Percentiles rank a stretch among this genome's conserved stretches.
phyloP scores from a whole-genome alignment of 2,888 invertebrate species.

The Stenchaetothrips biformis region DNA sequence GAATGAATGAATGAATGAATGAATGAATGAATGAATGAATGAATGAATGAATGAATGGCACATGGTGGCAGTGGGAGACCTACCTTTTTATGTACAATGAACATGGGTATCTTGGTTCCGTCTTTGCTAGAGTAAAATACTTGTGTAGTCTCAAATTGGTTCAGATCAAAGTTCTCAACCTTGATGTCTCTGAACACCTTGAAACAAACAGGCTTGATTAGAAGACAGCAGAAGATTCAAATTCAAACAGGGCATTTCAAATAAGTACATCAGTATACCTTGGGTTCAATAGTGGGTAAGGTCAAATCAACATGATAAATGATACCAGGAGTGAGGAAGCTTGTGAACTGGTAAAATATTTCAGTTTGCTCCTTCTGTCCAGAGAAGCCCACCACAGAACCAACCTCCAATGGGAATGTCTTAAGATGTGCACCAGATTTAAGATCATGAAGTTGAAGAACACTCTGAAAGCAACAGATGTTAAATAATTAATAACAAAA shows the following conservation, averaged over 20 bases:
- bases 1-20: too few species aligned
- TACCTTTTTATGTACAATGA: constrained; percentile 78
- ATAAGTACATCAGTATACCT: constrained; percentile 46
- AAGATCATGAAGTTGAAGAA: constrained; percentile 74
- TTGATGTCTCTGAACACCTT: constrained; percentile 80
- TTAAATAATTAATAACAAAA: background rate
- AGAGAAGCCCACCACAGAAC: constrained; percentile 77
- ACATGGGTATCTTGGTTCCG: constrained; percentile 93
- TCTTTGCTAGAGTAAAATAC: constrained; percentile 91
- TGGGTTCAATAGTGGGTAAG: constrained; percentile 57
- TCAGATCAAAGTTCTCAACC: constrained; percentile 74
- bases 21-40: too few species aligned
- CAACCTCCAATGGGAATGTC: constrained; percentile 77
- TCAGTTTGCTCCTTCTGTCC: constrained; percentile 80
- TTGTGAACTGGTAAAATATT: constrained; percentile 90
- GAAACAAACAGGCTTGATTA: constrained; percentile 33
- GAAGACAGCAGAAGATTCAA: constrained; percentile 29
- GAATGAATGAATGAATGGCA: too few species aligned
- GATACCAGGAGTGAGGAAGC: constrained; percentile 83
- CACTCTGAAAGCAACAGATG: constrained; percentile 55
- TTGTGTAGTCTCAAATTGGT: constrained; percentile 77
- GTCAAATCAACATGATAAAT: constrained; percentile 84
- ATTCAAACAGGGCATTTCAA: background rate
- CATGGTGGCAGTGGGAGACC: constrained; percentile 33
- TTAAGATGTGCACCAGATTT: constrained; percentile 65